Conservation (phyloP, 2,797 vertebrate species). For the Lagorchestes hirsutus region DNA sequence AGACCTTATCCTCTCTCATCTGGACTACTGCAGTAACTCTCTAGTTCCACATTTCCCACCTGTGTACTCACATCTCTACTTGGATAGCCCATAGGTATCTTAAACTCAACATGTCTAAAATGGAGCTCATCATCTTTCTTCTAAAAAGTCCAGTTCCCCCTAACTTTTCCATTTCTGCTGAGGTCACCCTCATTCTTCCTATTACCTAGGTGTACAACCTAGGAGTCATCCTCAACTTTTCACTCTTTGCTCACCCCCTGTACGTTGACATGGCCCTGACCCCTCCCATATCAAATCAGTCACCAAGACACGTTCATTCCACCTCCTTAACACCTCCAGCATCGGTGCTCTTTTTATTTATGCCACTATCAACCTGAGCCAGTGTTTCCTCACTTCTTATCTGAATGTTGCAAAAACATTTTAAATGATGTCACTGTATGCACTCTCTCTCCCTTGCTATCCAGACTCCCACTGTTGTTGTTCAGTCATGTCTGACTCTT, state of each 20-base stretch:
- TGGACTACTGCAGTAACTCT: neutral
- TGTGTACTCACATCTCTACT: neutral
- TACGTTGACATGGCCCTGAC: accelerated
- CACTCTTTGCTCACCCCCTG: neutral
- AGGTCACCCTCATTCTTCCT: neutral
- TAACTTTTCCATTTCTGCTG: neutral
- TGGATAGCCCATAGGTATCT: neutral
- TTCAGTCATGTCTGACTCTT: too few relatives aligned
- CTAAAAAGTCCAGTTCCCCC: neutral
- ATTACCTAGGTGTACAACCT: neutral
- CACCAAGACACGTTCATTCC: neutral
- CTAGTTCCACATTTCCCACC: neutral
- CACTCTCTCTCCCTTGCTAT: neutral
- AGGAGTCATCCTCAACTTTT: neutral
- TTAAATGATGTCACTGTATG: neutral
- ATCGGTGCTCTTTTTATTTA: neutral
- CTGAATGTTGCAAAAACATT: neutral
- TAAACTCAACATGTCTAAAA: neutral
- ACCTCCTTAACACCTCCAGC: neutral
- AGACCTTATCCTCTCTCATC: neutral
- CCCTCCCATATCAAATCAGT: neutral
- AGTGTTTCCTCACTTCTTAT: neutral
- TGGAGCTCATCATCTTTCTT: neutral
- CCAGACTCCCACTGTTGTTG: too few relatives aligned
- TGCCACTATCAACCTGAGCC: neutral